These are phyloP conservation scores for Aleiodes alternator DNA, from an alignment of 2,888 invertebrate species.

Conservation along the genomic window DNA sequence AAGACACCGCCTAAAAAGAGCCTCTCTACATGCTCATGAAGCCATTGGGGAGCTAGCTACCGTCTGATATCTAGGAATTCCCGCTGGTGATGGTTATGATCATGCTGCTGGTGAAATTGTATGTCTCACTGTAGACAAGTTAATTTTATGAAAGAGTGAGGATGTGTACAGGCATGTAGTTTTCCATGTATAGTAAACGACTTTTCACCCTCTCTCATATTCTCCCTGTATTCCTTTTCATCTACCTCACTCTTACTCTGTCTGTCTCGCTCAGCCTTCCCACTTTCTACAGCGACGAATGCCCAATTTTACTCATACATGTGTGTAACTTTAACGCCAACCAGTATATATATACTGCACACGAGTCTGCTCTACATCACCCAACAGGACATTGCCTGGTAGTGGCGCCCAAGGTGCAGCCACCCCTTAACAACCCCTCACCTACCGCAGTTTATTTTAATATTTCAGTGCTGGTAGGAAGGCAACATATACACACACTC, in stretches of 20 bases:
- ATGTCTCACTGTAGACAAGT: slow-evolving; percentile 58
- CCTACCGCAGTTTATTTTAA: slow-evolving; percentile 54
- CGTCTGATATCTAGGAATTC: slow-evolving; percentile 34
- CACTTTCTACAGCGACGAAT: slow-evolving; percentile 35
- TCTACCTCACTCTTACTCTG: slow-evolving; percentile 6
- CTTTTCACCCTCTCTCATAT: slow-evolving; percentile 30
- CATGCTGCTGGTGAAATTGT: slow-evolving; percentile 51
- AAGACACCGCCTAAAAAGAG: neutral
- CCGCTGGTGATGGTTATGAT: slow-evolving; percentile 33
- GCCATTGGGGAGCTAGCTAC: slow-evolving; percentile 10
- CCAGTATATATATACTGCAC: slow-evolving; percentile 33
- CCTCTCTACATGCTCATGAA: slow-evolving; percentile 37
- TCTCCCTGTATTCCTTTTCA: slow-evolving; percentile 22
- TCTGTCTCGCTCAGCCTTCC: slow-evolving; percentile 37
- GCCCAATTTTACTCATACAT: slow-evolving; percentile 47
- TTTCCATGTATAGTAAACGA: slow-evolving; percentile 38
- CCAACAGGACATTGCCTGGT: slow-evolving; percentile 45
- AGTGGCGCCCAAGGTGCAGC: slow-evolving; percentile 34
- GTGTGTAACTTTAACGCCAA: slow-evolving; percentile 36
- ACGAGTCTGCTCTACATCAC: slow-evolving; percentile 52
- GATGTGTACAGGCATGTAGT: slow-evolving; percentile 49
- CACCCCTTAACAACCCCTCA: slow-evolving; percentile 49
- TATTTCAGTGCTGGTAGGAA: slow-evolving; percentile 51
- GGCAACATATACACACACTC: slow-evolving; percentile 32
- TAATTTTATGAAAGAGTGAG: slow-evolving; percentile 58